Evolutionary conservation across 2,113 vertebrate genomes (phyloP).

Genomic region (Todiramphus chloris): DNA sequence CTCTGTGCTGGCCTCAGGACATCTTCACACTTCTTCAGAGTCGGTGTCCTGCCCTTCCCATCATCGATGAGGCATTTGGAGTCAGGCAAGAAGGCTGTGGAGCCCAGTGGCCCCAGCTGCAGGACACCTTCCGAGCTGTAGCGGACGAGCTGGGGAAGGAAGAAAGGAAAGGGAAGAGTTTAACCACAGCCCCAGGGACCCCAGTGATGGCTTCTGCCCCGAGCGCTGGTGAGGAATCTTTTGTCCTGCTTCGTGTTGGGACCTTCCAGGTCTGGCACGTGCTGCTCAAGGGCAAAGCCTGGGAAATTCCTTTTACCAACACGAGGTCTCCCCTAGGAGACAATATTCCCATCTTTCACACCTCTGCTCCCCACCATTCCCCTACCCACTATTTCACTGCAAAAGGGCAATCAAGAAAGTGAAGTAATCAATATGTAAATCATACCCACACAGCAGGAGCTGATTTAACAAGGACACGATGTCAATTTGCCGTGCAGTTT

Average conservation of each 20-base stretch:
- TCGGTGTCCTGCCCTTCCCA: slow-evolving; percentile 83
- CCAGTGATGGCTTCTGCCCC: neutral
- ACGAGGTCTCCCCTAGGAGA: accelerated
- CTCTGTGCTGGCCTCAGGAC: slow-evolving; percentile 85
- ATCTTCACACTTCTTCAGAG: slow-evolving; percentile 90
- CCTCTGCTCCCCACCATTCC: neutral
- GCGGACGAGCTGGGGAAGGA: slow-evolving; percentile 82
- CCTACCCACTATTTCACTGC: neutral
- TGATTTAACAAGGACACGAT: slow-evolving; percentile 39
- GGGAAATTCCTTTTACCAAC: neutral
- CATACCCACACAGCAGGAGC: slow-evolving; percentile 20
- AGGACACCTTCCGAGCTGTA: slow-evolving; percentile 92
- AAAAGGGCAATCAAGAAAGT: slow-evolving; percentile 46
- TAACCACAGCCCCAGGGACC: neutral
- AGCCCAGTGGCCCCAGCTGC: slow-evolving; percentile 93
- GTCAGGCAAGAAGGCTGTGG: slow-evolving; percentile 93
- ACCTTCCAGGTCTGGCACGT: accelerated
- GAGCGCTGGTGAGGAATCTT: neutral
- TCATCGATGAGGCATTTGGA: slow-evolving; percentile 96
- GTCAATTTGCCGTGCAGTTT: slow-evolving; percentile 34
- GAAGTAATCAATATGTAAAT: slow-evolving; percentile 60
- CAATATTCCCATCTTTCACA: neutral
- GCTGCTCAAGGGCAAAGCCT: accelerated
- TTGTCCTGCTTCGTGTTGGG: accelerated
- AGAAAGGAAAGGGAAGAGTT: neutral